A percentile compares a stretch with the other conserved stretches of the same genome.
phyloP scores from a whole-genome alignment of 1,140 invertebrate species.

The Aphelinus certus region DNA sequence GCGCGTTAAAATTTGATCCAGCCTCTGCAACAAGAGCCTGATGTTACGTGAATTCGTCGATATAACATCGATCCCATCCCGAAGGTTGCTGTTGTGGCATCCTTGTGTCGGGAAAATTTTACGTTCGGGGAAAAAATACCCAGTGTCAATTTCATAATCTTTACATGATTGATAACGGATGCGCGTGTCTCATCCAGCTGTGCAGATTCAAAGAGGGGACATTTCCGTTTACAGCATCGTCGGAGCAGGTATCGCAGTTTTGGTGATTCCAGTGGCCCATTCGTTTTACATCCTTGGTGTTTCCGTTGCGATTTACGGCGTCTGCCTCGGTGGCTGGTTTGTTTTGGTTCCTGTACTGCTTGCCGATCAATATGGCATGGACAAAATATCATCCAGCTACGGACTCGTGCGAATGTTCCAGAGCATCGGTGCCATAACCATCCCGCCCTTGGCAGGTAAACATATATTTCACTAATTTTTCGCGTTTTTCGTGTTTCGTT shows the following conservation, averaged over 20 bases:
- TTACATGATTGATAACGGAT: no score
- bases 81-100: no score
- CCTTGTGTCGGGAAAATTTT: no score
- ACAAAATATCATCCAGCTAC: constrained; percentile 78
- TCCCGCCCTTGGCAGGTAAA: constrained; percentile 74
- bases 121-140: no score
- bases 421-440: constrained; percentile 77
- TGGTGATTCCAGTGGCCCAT: constrained; percentile 72
- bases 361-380: constrained; percentile 77
- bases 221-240: constrained; percentile 67
- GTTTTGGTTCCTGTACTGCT: constrained; percentile 77
- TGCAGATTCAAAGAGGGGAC: no score
- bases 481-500: no score
- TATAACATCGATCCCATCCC: no score
- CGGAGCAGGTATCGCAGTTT: constrained; percentile 73
- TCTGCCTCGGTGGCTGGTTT: constrained; percentile 80
- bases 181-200: no score
- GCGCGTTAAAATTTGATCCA: constrained; percentile 27
- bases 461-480: no score
- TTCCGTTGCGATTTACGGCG: constrained; percentile 72
- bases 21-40: no score
- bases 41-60: no score
- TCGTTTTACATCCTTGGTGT: constrained; percentile 72
- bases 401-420: constrained; percentile 80
- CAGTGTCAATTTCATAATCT: no score